A percentile compares a stretch with the other conserved stretches of the same genome.
phyloP scores from a whole-genome alignment of 23 tunicate species.

The Aplidium turbinatum region DNA sequence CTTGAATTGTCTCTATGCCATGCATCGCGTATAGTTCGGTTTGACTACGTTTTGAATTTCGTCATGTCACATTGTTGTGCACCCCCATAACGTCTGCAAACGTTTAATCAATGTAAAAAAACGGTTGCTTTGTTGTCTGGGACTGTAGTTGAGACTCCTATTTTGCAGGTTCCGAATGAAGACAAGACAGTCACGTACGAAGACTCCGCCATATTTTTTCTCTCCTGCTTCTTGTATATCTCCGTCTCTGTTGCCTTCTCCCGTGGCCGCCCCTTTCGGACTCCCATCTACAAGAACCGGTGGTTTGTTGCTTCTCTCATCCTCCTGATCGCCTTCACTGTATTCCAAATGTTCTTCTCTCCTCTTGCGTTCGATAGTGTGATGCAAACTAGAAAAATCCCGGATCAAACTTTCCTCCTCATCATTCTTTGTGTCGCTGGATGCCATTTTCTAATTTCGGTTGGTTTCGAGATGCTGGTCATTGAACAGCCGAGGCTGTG shows the following conservation, averaged over 20 bases:
- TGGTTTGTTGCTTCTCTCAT: conserved; percentile 60
- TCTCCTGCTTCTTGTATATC: conserved; percentile 78
- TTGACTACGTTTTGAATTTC: too few species aligned
- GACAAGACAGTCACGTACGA: conserved; percentile 42
- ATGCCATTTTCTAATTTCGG: conserved; percentile 61
- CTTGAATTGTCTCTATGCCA: too few species aligned
- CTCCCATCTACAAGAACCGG: conserved; percentile 77
- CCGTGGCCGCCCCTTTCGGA: conserved; percentile 79
- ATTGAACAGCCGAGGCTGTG: conserved; percentile 54
- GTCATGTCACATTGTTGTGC: too few species aligned
- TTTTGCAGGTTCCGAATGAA: conserved; percentile 46
- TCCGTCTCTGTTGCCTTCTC: conserved; percentile 79
- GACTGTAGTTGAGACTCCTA: too few species aligned
- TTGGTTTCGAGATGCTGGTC: conserved; percentile 61
- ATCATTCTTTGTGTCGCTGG: conserved; percentile 37
- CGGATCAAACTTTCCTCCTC: conserved; percentile 49
- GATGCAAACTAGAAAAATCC: conserved; percentile 43
- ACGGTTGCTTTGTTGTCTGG: too few species aligned
- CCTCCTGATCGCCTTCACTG: conserved; percentile 41
- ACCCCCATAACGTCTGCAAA: too few species aligned
- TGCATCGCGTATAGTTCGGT: too few species aligned
- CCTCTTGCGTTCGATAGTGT: conserved; percentile 45
- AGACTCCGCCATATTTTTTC: conserved; percentile 55
- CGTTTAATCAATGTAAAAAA: too few species aligned
- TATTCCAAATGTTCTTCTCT: conserved; percentile 59